Percentiles rank a stretch among this genome's conserved stretches.
phyloP scores from a whole-genome alignment of 2,797 vertebrate species.

The Phataginus tetradactyla region DNA sequence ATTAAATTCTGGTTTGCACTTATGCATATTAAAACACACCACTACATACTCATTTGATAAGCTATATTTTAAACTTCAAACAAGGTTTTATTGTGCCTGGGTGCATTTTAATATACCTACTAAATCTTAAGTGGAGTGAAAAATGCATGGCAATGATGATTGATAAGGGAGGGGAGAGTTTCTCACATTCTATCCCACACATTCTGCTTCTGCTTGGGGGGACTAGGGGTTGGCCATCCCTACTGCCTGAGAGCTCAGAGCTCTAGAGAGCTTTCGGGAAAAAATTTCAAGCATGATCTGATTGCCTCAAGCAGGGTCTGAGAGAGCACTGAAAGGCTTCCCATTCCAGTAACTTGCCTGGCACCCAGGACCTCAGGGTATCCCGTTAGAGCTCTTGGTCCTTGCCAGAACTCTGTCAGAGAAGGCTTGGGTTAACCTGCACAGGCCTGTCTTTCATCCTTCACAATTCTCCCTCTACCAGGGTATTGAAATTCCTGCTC shows the following conservation, averaged over 20 bases:
- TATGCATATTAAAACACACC: conserved; percentile 73
- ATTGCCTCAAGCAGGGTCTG: neutral
- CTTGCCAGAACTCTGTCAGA: neutral
- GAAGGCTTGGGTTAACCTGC: neutral
- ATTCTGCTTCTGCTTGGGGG: neutral
- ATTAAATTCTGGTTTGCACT: conserved; percentile 64
- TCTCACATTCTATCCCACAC: neutral
- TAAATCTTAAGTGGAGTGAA: conserved; percentile 43
- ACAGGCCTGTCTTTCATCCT: neutral
- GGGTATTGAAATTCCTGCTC: neutral
- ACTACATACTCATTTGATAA: conserved; percentile 72
- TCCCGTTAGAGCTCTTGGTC: neutral
- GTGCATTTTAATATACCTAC: conserved; percentile 62
- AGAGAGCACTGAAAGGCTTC: neutral
- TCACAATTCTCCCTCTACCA: neutral
- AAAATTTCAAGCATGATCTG: neutral
- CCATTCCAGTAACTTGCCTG: neutral
- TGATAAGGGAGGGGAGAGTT: neutral
- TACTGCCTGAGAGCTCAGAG: neutral
- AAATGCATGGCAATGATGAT: neutral
- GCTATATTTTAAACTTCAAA: conserved; percentile 74
- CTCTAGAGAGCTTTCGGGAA: neutral
- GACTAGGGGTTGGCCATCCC: neutral
- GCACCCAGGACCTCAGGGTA: too few species aligned
- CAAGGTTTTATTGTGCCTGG: conserved; percentile 62